Evolutionary conservation across 2,113 vertebrate species (phyloP).

Genomic region (Daphoenositta chrysoptera): DNA sequence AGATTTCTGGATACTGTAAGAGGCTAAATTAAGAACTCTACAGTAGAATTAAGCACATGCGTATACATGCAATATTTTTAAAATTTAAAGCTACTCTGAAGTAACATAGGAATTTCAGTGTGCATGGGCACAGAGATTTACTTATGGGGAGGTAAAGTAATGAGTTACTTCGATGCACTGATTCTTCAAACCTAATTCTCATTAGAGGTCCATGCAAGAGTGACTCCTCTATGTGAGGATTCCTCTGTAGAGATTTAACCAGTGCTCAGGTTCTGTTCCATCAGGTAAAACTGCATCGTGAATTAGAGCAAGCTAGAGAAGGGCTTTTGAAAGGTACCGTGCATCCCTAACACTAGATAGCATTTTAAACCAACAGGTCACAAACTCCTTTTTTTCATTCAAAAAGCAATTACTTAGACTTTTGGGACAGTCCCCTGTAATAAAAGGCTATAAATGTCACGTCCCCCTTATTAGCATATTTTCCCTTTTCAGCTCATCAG

Average conservation of each 20-base stretch:
- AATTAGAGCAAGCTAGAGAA: conserved; percentile 39
- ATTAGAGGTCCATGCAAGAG: background rate
- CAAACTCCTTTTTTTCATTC: background rate
- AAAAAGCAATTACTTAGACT: background rate
- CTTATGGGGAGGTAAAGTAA: background rate
- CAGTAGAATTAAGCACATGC: conserved; percentile 45
- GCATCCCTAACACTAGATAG: background rate
- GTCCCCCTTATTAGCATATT: background rate
- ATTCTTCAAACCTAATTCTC: background rate
- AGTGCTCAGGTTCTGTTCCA: background rate
- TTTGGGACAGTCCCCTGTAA: background rate
- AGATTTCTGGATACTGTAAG: conserved; percentile 43
- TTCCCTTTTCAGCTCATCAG: background rate
- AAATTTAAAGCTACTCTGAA: conserved; percentile 37
- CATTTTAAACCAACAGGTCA: background rate
- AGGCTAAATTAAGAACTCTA: conserved; percentile 46
- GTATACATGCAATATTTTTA: conserved; percentile 41
- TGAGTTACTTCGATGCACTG: background rate
- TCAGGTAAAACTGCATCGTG: conserved; percentile 22
- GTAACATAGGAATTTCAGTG: background rate
- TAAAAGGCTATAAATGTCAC: background rate
- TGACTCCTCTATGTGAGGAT: background rate
- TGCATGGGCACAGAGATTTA: background rate
- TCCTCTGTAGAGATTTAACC: background rate
- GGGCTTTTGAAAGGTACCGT: background rate